Base-by-base conservation (phyloP, 2,797 vertebrate genomes). In the Gymnodraco acuticeps region DNA sequence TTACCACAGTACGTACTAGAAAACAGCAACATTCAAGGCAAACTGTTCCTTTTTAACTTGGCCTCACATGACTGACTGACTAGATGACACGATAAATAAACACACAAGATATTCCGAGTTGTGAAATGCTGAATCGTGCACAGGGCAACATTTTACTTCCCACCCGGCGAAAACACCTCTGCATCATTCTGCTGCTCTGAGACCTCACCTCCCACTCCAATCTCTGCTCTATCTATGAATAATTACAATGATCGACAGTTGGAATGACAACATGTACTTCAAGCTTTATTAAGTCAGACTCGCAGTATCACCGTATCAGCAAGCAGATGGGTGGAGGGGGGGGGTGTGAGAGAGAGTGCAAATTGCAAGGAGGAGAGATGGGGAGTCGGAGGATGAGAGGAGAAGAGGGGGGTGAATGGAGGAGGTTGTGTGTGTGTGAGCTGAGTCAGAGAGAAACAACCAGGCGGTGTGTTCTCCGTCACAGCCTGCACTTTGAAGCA, bases 201-300 rank as follows among this genome's bases (percentile, higher is more conserved):
- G 84, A 88, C 88, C 81, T 89, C 58, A 64, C 85, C 86, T 92
- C 91, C 89, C 89, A 91, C 88, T 91, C 83, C 88, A 90, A 92
- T 93, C 90, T 89, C 81, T 4, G 81, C 87, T 91, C 88, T 85
- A 87, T 90, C 86, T 87, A 89, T 85, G 90, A 95, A 94, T 94
- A 95, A 94, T 94, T 91, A 92, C 68, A 86, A 91, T 92, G 90
- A 93, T 88, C 80, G 93, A 94, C 92, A 94, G 91, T 82, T 77
- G 86, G 92, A 89, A 90, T 87, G 87, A 92, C 87, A 91, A 87
- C 90, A 83, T 74, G 85, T 80, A 94, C 92, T 94, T 92, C 90
- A 90, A 88, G 88, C 91, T 92, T 94, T 94, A 93, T 93, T 94
- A 93, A 92, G 88, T 92, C 85, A 83, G 87, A 88, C 86, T 92